A percentile compares a stretch with the other conserved stretches of the same genome.
These are phyloP conservation scores for Poeciliopsis gracilis DNA, from an alignment of 2,797 vertebrate genomes.

Conservation along the genomic window DNA sequence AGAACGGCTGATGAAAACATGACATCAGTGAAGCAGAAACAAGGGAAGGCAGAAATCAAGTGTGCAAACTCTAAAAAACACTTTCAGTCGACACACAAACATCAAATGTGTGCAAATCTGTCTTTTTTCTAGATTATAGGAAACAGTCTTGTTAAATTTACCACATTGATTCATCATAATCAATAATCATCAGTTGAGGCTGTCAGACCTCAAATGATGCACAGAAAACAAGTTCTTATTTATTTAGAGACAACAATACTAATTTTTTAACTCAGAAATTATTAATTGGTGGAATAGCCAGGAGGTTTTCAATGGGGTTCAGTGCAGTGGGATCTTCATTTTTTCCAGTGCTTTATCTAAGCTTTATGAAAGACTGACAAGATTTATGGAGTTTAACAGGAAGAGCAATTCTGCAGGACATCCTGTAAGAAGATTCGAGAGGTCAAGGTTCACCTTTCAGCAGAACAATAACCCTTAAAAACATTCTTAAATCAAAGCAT, in stretches of 20 bases:
- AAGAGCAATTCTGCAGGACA: neutral
- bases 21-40: constrained; percentile 7
- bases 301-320: too few relatives aligned
- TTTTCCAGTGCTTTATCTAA: neutral
- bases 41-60: neutral
- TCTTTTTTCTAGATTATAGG: neutral
- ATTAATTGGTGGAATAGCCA: too few relatives aligned
- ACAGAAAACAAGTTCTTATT: too few relatives aligned
- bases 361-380: neutral
- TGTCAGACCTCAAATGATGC: too few relatives aligned
- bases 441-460: neutral
- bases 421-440: neutral
- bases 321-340: too few relatives aligned
- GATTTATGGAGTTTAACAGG: neutral
- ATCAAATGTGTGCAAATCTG: neutral
- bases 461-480: neutral
- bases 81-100: neutral
- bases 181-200: too few relatives aligned
- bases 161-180: too few relatives aligned
- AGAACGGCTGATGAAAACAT: constrained; percentile 16
- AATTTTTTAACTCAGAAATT: too few relatives aligned
- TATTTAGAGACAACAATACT: too few relatives aligned
- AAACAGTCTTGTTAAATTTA: neutral
- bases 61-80: neutral
- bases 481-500: neutral